A percentile compares a stretch with the other conserved stretches of the same genome.
phyloP scores from a whole-genome alignment of 2,888 invertebrate genomes.

The Drosophila yooni region DNA sequence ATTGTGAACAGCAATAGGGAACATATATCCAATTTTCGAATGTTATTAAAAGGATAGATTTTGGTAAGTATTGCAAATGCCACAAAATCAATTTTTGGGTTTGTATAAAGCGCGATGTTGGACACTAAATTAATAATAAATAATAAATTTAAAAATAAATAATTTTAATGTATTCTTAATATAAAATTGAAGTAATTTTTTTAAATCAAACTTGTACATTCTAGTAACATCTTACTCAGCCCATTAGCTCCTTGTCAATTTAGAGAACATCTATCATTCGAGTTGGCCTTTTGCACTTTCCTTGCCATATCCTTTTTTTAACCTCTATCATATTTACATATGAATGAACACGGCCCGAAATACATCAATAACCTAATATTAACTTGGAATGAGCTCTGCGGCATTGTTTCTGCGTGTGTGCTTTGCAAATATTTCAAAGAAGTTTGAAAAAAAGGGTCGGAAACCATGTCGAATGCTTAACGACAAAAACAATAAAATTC shows the following conservation, averaged over 20 bases:
- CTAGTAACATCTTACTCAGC: background rate
- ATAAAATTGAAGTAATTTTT: background rate
- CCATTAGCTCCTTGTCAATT: background rate
- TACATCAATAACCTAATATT: slow-evolving; percentile 31
- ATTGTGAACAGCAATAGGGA: background rate
- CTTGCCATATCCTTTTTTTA: background rate
- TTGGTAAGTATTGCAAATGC: background rate
- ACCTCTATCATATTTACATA: slow-evolving; percentile 22
- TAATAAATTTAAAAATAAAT: background rate
- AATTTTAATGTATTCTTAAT: background rate
- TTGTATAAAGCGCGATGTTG: background rate
- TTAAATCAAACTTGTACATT: background rate
- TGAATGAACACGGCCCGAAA: slow-evolving; percentile 22
- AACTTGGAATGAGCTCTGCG: slow-evolving; percentile 9
- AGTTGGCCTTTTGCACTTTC: background rate
- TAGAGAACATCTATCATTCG: slow-evolving; percentile 1
- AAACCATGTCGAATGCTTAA: background rate
- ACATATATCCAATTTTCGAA: background rate
- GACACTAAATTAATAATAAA: background rate
- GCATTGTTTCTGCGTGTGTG: background rate
- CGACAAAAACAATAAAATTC: background rate
- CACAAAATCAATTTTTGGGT: background rate
- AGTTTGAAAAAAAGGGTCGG: background rate
- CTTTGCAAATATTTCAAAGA: background rate
- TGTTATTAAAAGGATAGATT: fast-evolving